These are phyloP conservation scores for Turritopsis dohrnii DNA, from an alignment of 30 jellyfish, hydroid and myxozoan species.

Conservation along the genomic window DNA sequence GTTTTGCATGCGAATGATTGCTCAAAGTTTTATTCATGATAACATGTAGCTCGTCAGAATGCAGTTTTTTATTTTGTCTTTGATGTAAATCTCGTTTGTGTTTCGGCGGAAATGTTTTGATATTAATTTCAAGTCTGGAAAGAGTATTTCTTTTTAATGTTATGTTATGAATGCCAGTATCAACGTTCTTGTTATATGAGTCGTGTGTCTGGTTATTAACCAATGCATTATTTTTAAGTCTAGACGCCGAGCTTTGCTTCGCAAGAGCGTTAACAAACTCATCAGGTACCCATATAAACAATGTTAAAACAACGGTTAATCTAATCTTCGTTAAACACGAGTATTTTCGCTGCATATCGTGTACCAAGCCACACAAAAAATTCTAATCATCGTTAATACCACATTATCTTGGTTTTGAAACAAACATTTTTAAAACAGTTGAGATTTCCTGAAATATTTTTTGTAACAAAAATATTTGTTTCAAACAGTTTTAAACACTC, in stretches of 20 bases:
- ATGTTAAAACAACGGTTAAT: neutral
- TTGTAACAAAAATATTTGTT: neutral
- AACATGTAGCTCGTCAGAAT: neutral
- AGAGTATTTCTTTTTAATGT: neutral
- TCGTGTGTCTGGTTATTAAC: neutral
- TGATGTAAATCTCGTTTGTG: neutral
- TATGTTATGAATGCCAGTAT: neutral
- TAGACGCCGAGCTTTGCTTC: neutral
- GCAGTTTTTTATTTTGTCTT: too few relatives aligned
- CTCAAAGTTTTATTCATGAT: neutral
- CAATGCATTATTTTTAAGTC: neutral
- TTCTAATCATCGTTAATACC: neutral
- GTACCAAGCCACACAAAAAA: neutral
- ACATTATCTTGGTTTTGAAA: neutral
- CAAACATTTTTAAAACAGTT: neutral
- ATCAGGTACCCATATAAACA: neutral
- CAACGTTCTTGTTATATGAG: neutral
- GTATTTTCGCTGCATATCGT: neutral
- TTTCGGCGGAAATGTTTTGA: neutral
- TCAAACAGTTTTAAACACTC: neutral
- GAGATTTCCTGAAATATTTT: too few relatives aligned
- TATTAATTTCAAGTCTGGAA: neutral
- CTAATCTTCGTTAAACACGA: neutral
- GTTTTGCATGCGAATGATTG: neutral
- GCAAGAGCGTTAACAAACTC: neutral